A percentile compares a stretch with the other conserved stretches of the same genome.
These are phyloP conservation scores for Caenorhabditis panamensis DNA, from an alignment of 2,888 invertebrate species.

Conservation along the genomic window DNA sequence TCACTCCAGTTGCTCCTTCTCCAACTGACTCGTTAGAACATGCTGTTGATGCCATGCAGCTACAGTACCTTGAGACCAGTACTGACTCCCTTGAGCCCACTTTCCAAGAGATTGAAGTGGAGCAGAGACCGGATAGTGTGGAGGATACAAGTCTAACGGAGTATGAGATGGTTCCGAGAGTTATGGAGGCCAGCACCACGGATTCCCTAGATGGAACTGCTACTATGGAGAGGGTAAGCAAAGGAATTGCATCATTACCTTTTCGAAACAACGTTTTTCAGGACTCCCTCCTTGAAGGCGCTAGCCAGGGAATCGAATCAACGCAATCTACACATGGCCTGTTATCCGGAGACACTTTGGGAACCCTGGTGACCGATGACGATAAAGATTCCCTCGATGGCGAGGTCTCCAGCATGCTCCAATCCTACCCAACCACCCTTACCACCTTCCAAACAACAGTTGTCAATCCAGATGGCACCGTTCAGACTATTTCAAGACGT, in stretches of 20 bases:
- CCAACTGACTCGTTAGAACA: constrained; percentile 67
- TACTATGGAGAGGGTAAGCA: constrained; percentile 50
- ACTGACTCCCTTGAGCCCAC: constrained; percentile 73
- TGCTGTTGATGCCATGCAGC: constrained; percentile 26
- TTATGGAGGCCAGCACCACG: constrained; percentile 59
- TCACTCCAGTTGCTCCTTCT: constrained; percentile 63
- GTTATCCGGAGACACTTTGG: constrained; percentile 78
- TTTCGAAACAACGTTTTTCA: constrained; percentile 28
- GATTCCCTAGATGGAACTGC: constrained; percentile 59
- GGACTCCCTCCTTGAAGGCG: constrained; percentile 78
- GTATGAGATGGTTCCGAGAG: constrained; percentile 63
- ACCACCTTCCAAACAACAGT: constrained; percentile 81
- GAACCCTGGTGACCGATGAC: constrained; percentile 72
- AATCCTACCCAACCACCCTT: constrained; percentile 77
- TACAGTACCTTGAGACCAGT: constrained; percentile 66
- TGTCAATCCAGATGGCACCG: constrained; percentile 75
- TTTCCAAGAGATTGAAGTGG: constrained; percentile 54
- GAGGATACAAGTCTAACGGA: constrained; percentile 61
- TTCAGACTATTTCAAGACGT: constrained; percentile 79
- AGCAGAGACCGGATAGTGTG: constrained; percentile 53
- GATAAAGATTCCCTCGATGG: constrained; percentile 79
- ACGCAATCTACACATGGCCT: constrained; percentile 71
- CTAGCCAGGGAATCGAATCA: constrained; percentile 74
- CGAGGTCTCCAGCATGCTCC: constrained; percentile 70
- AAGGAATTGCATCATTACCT: not conserved